phyloP scores from a whole-genome alignment of 2,888 invertebrate genomes.

The Melipona bicolor region DNA sequence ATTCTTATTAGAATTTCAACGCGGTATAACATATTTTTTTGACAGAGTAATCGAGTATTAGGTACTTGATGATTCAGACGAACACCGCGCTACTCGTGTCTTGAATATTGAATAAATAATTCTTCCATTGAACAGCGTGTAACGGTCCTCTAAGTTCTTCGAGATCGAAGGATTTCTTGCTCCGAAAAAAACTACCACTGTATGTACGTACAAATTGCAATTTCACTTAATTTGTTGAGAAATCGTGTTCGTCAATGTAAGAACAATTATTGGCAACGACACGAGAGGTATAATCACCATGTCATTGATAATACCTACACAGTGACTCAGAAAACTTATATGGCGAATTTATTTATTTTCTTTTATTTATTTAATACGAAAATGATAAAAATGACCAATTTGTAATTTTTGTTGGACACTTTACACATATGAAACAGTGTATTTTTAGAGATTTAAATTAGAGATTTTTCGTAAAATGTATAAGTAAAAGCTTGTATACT shows the following conservation, averaged over 20 bases:
- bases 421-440: too few relatives aligned
- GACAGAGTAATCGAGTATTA: not conserved
- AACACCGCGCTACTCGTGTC: constrained; percentile 9
- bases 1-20: not conserved
- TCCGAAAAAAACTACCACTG: not conserved
- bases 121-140: not conserved
- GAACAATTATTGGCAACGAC: not conserved
- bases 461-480: too few relatives aligned
- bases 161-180: constrained; percentile 6
- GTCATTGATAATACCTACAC: not conserved
- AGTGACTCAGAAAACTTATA: not conserved
- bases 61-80: constrained; percentile 10
- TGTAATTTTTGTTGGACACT: too few relatives aligned
- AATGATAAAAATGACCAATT: too few relatives aligned
- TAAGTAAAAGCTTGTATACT: too few relatives aligned
- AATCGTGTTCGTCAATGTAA: not conserved
- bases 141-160: constrained; percentile 43
- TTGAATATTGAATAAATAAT: constrained; percentile 32
- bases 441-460: too few relatives aligned
- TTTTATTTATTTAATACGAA: too few relatives aligned
- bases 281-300: not conserved
- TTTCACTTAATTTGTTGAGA: not conserved
- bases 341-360: too few relatives aligned
- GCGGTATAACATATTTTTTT: not conserved
- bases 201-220: not conserved